These are phyloP conservation scores for Hypotaenidia philippensis DNA, from an alignment of 2,797 vertebrate species.

Conservation along the genomic window DNA sequence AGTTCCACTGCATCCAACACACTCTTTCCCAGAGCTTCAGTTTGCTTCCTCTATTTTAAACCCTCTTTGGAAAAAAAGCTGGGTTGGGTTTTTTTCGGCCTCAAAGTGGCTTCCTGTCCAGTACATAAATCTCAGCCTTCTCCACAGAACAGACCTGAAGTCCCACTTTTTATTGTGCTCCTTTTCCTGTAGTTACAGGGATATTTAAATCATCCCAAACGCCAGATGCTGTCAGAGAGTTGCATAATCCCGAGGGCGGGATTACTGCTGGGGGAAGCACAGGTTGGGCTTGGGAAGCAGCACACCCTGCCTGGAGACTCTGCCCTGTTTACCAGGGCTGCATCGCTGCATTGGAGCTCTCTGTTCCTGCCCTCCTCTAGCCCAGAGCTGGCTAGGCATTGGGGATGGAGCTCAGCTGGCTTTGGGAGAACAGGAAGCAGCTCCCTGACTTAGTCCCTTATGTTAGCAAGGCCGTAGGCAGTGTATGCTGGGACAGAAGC, in stretches of 20 bases:
- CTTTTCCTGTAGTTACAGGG: conserved; percentile 20
- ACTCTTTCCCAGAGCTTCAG: not conserved
- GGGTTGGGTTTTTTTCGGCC: not conserved
- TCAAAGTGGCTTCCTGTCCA: conserved; percentile 17
- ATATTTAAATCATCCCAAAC: not conserved
- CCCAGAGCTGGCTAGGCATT: not conserved
- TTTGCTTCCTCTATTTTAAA: conserved; percentile 32
- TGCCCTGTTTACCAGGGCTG: not conserved
- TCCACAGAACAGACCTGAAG: not conserved
- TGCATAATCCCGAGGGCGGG: not conserved
- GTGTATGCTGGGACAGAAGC: not conserved
- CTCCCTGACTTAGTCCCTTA: not conserved
- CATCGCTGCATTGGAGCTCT: fast-evolving
- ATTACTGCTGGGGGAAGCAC: not conserved
- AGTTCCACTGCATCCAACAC: not conserved
- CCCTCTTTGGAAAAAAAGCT: not conserved
- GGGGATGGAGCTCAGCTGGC: conserved; percentile 14
- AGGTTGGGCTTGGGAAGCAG: not conserved
- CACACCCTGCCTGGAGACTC: not conserved
- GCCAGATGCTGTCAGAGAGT: not conserved
- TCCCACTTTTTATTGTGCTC: conserved; percentile 22
- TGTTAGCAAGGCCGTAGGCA: not conserved
- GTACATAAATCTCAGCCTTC: not conserved
- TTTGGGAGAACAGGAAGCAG: conserved; percentile 31
- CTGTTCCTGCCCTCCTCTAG: not conserved